A percentile compares a stretch with the other conserved stretches of the same genome.
These are phyloP conservation scores for Pachymerium ferrugineum DNA, from an alignment of 2,888 invertebrate species.

Conservation along the genomic window DNA sequence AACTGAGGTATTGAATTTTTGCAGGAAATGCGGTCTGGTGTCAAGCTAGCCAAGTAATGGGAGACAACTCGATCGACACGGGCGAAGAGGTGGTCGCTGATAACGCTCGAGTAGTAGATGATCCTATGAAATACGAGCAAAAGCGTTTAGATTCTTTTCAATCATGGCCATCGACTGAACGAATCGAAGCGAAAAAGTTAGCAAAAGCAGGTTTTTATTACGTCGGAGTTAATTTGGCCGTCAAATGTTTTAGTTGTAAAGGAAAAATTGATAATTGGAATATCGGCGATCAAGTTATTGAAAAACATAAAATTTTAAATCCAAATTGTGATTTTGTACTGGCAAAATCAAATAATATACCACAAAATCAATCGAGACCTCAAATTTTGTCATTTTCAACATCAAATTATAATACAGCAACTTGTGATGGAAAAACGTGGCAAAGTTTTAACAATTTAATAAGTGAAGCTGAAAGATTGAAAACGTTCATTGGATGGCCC, in stretches of 20 bases:
- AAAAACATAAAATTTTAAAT: constrained; percentile 37
- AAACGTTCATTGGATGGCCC: constrained; percentile 56
- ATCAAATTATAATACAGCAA: not conserved
- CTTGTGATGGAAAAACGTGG: constrained; percentile 19
- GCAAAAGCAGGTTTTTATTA: constrained; percentile 75
- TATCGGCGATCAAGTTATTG: constrained; percentile 67
- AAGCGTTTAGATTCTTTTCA: constrained; percentile 65
- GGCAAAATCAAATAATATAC: constrained; percentile 66
- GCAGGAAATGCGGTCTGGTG: too few species aligned
- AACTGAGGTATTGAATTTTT: too few species aligned
- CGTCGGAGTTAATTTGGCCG: constrained; percentile 62
- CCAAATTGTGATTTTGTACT: constrained; percentile 39
- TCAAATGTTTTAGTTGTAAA: constrained; percentile 71
- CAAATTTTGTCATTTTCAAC: not conserved
- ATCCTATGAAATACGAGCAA: constrained; percentile 40
- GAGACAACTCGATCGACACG: too few species aligned
- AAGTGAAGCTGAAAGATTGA: constrained; percentile 31
- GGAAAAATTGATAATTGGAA: constrained; percentile 67
- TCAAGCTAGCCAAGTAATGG: too few species aligned
- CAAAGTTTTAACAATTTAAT: not conserved
- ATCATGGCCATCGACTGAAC: constrained; percentile 66
- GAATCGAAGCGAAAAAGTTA: constrained; percentile 59
- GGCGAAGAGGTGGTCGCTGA: too few species aligned
- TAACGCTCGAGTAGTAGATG: too few species aligned
- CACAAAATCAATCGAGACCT: too few species aligned